These are phyloP conservation scores for Clarias pachynema DNA, from an alignment of 2,797 vertebrate species.

Conservation along the genomic window DNA sequence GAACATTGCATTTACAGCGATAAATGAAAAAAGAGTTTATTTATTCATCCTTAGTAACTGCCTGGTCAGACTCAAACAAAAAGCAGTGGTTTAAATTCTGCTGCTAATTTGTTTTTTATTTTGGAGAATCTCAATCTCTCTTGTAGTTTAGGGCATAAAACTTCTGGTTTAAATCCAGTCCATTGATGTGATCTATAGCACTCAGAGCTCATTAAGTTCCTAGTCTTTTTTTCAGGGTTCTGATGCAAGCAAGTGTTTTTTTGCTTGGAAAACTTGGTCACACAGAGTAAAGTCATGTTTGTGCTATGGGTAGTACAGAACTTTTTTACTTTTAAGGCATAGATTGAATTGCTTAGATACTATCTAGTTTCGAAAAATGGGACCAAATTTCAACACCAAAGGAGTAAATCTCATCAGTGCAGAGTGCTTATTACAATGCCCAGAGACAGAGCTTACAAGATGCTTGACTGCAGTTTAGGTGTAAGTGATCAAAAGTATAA, in stretches of 20 bases:
- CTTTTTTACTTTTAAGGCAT: no score
- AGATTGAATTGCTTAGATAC: no score
- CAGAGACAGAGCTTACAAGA: no score
- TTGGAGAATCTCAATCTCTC: not conserved
- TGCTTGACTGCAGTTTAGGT: no score
- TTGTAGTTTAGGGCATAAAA: not conserved
- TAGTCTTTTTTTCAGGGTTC: not conserved
- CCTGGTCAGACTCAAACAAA: not conserved
- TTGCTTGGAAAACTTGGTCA: not conserved
- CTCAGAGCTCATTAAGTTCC: not conserved
- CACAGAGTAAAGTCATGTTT: not conserved
- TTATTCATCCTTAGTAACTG: slow-evolving; percentile 1
- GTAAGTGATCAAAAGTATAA: no score
- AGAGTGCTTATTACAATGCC: no score
- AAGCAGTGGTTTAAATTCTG: not conserved
- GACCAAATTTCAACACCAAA: no score
- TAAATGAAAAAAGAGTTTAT: not conserved
- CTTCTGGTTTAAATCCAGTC: not conserved
- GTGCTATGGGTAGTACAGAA: no score
- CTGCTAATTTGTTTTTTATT: not conserved
- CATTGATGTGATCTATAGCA: not conserved
- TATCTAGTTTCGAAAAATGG: no score
- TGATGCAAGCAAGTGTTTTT: not conserved
- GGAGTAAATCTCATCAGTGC: no score
- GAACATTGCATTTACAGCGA: not conserved